phyloP scores from a whole-genome alignment of 2,888 invertebrate genomes.

The Omphaloscelis lunosa region DNA sequence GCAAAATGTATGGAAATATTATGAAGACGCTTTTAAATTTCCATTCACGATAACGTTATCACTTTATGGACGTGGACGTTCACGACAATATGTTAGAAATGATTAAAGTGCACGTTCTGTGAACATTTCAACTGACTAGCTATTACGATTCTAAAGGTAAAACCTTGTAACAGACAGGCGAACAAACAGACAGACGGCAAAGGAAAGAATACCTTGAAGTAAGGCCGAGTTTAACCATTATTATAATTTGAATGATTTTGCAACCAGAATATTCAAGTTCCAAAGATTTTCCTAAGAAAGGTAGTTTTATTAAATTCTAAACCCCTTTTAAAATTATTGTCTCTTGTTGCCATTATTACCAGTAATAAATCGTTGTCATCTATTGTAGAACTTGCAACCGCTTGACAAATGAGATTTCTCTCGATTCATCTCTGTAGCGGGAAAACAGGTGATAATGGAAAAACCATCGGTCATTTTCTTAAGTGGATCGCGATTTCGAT shows the following conservation, averaged over 20 bases:
- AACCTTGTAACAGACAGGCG: too few species aligned
- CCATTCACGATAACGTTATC: too few species aligned
- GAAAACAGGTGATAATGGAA: slow-evolving; percentile 32
- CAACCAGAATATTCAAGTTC: background rate
- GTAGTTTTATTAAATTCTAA: background rate
- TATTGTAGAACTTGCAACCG: slow-evolving; percentile 17
- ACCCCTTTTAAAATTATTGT: slow-evolving; percentile 16
- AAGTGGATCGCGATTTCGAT: slow-evolving; percentile 11
- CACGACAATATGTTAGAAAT: too few species aligned
- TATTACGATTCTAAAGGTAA: too few species aligned
- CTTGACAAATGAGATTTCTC: slow-evolving; percentile 56
- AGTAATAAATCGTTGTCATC: slow-evolving; percentile 34
- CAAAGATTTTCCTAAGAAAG: background rate
- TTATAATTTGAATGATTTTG: background rate
- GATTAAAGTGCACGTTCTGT: too few species aligned
- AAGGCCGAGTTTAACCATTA: too few species aligned
- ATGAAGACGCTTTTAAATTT: too few species aligned
- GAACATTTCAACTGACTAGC: too few species aligned
- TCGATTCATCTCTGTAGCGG: slow-evolving; percentile 53
- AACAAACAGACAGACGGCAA: too few species aligned
- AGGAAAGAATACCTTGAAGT: too few species aligned
- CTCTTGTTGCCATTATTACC: slow-evolving; percentile 9
- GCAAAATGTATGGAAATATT: too few species aligned
- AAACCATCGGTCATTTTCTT: slow-evolving; percentile 39
- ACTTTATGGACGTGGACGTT: too few species aligned